Evolutionary conservation across 2,113 vertebrate genomes (phyloP).

Genomic region (Varanus komodoensis): DNA sequence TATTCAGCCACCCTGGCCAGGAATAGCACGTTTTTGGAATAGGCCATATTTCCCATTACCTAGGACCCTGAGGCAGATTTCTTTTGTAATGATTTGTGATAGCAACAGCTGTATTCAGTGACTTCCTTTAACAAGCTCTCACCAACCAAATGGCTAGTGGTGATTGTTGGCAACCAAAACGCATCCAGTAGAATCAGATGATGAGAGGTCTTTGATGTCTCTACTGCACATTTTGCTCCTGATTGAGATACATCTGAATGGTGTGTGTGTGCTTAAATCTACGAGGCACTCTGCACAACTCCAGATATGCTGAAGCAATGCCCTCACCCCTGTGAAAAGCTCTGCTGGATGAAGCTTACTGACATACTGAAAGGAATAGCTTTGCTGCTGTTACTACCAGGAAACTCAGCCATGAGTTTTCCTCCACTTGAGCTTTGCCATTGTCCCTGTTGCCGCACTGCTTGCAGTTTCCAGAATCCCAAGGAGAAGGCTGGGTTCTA

Average conservation of each 20-base stretch:
- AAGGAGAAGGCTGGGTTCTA: not conserved
- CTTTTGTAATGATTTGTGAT: not conserved
- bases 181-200: not conserved
- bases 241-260: not conserved
- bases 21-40: not conserved
- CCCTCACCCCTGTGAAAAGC: not conserved
- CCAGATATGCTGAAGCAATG: not conserved
- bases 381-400: not conserved
- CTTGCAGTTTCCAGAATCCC: not conserved
- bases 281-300: not conserved
- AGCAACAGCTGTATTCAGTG: not conserved
- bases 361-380: too few relatives aligned
- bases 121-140: not conserved
- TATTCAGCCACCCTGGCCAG: too few relatives aligned
- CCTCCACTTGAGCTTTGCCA: not conserved
- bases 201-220: not conserved
- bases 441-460: not conserved
- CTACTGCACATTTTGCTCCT: not conserved
- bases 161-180: not conserved
- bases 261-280: not conserved
- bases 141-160: not conserved
- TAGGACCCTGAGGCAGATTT: too few relatives aligned
- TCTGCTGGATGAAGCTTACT: not conserved
- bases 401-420: not conserved
- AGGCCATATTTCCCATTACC: not conserved